These are phyloP conservation scores for Brenthis daphne DNA, from an alignment of 2,888 invertebrate genomes.

Conservation along the genomic window DNA sequence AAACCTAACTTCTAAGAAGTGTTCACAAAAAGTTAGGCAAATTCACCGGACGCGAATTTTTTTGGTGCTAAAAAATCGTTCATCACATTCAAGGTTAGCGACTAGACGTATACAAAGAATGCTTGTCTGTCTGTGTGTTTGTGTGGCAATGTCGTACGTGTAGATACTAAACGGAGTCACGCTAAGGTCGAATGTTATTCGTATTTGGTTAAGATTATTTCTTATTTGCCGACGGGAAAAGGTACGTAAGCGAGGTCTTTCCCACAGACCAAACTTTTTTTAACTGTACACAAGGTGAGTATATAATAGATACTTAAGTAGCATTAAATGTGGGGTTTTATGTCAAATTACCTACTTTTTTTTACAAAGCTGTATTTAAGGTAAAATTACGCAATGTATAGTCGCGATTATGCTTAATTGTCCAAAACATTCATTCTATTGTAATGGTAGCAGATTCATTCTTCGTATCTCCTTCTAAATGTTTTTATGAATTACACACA, in stretches of 20 bases:
- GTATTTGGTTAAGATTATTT: constrained; percentile 64
- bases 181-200: constrained; percentile 66
- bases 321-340: constrained; percentile 8
- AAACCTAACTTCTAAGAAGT: constrained; percentile 71
- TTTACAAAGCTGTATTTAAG: background rate
- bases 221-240: constrained; percentile 53
- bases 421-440: too few species aligned
- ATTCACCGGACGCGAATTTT: constrained; percentile 75
- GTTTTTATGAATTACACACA: too few species aligned
- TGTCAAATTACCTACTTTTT: constrained; percentile 1
- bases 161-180: constrained; percentile 62
- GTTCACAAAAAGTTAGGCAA: constrained; percentile 77
- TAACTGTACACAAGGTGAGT: constrained; percentile 20
- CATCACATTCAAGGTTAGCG: constrained; percentile 74
- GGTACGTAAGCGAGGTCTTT: constrained; percentile 39
- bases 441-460: too few species aligned
- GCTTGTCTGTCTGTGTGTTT: constrained; percentile 70
- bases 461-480: too few species aligned
- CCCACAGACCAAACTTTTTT: constrained; percentile 36
- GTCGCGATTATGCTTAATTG: too few species aligned
- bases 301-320: constrained; percentile 11
- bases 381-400: too few species aligned
- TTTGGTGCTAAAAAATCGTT: constrained; percentile 72
- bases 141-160: constrained; percentile 74
- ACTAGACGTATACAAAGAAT: constrained; percentile 79